Evolutionary conservation across 2,888 invertebrate genomes (phyloP), one percentile per base, ranked within the genome.

Genomic region (Flabesymbios commensalis): DNA sequence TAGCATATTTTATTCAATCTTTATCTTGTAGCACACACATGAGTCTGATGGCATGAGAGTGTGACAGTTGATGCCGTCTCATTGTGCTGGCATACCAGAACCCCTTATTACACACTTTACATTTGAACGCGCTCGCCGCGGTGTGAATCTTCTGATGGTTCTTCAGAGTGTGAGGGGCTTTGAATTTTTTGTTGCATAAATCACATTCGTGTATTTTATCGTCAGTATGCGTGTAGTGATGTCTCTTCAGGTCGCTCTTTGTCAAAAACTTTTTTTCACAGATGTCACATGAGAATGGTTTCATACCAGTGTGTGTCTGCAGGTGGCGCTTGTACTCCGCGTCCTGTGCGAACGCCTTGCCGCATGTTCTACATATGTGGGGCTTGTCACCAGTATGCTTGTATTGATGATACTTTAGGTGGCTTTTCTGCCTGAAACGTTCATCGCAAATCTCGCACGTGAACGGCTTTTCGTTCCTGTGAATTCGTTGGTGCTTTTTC

Each of bases 241-340:
- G n/a, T n/a, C n/a, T n/a, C n/a, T n/a, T n/a, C n/a, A n/a, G n/a
- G n/a, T n/a, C n/a, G n/a, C n/a, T n/a, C n/a, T n/a, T n/a, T n/a
- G n/a, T n/a, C n/a, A n/a, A n/a, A n/a, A n/a, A n/a, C n/a, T n/a
- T n/a, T n/a, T n/a, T n/a, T n/a, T n/a, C n/a, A n/a, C n/a, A n/a
- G n/a, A n/a, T n/a, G n/a, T n/a, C n/a, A n/a, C n/a, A n/a, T n/a
- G n/a, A n/a, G n/a, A n/a, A n/a, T n/a, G n/a, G n/a, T n/a, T n/a
- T n/a, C n/a, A n/a, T n/a, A 4, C 64, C 65, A 1, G 67, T 64
- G 51, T 72, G 72, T 1, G 55, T 60, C 1, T 56, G 53, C 57
- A 64, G 54, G 59, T 72, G 72, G 10, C 61, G 59, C 26, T 64
- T 63, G 5, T 70, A 57, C 47, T 71, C 65, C 5, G 62, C 56